Base-by-base conservation (phyloP, 2,888 invertebrate genomes). In the Trissolcus brochymenae region DNA sequence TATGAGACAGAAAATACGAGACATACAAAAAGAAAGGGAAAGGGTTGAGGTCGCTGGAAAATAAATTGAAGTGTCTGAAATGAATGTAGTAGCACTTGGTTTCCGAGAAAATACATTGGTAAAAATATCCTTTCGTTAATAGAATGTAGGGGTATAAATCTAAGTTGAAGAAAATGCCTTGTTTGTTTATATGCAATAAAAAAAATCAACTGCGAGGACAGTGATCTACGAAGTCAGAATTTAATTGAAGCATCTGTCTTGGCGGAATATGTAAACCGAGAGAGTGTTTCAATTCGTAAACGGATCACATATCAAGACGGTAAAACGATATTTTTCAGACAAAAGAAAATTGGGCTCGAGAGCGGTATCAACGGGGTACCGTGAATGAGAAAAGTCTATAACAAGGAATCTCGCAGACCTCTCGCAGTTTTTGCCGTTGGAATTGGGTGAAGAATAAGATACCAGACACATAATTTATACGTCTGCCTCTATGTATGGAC, bases 401-500 rank as follows among this genome's bases (percentile, higher is more conserved):
- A 14, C 11, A 25, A 40, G 29, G 59, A 21, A 61, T 49, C 40
- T 19, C 41, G 56, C 54, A 21, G 0, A 50, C 14, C 35, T 50
- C 49, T 51, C 40, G 41, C 41, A 35, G 7, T 35, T 35, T 62
- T 50, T 41, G n/a, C 59, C 46, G 79, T 76, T 80, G 75, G 83
- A 85, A 85, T 83, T 87, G 87, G 85, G 85, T 87, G 87, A 89
- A 87, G 88, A 88, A 88, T 87, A 88, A 87, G 87, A 88, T 61
- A 84, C 86, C 87, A 88, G 87, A 87, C 88, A 84, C 87, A 87
- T 89, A 88, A 86, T 86, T 88, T 82, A 84, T 64, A 75, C 70
- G 67, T 49, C 72, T 75, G 77, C 65, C 81, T 81, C 81, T 82
- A 72, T 84, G 80, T 81, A 73, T 81, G 78, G 79, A 83, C 81